These are phyloP conservation scores for Ploceus nigricollis DNA, from an alignment of 2,113 vertebrate genomes.

Conservation along the genomic window DNA sequence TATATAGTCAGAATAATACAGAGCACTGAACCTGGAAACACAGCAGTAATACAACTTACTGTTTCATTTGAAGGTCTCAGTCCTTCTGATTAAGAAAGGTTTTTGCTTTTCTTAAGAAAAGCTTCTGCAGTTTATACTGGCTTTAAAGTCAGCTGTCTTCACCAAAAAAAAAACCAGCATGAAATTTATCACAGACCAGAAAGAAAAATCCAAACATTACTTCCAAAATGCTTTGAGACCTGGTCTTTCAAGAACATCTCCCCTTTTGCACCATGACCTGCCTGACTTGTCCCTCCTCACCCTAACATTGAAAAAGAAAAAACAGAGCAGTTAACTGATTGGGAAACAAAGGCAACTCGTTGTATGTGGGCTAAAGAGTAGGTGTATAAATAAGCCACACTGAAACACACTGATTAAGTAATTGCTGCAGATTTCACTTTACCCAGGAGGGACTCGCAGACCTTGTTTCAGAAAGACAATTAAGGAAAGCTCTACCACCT, in stretches of 20 bases:
- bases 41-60: neutral
- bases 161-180: neutral
- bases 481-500: neutral
- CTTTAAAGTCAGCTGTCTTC: neutral
- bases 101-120: neutral
- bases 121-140: neutral
- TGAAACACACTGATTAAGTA: constrained; percentile 18
- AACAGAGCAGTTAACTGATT: neutral
- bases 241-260: neutral
- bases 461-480: neutral
- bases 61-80: neutral
- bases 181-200: neutral
- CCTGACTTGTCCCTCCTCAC: neutral
- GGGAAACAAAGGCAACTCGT: neutral
- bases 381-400: neutral
- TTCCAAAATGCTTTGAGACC: neutral
- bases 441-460: no score
- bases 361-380: constrained; percentile 47
- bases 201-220: neutral
- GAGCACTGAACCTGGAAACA: neutral
- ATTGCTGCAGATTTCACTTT: constrained; percentile 11
- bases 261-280: neutral
- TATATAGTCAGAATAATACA: neutral
- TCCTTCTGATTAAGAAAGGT: neutral
- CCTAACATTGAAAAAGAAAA: neutral